Conservation (phyloP, 2,888 invertebrate genomes). For the Drosophila kanekoi region DNA sequence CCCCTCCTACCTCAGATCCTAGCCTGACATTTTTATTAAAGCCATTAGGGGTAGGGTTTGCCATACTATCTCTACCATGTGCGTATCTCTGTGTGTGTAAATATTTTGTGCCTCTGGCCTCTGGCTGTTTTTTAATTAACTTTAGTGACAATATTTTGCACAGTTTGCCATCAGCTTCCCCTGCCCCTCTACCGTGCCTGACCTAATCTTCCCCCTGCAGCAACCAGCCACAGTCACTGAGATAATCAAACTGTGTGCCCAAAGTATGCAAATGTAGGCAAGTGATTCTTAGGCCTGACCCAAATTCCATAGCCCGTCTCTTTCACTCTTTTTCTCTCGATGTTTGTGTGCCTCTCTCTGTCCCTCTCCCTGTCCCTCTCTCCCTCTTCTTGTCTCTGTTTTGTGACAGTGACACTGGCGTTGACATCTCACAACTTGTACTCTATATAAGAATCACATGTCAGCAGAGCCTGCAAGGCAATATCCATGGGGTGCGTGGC, state of each 20-base stretch:
- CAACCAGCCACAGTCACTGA: conserved; percentile 20
- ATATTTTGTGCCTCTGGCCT: conserved; percentile 70
- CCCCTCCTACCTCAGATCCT: not conserved
- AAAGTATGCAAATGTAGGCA: conserved; percentile 72
- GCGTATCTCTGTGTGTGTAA: conserved; percentile 32
- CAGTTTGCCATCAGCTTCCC: conserved; percentile 42
- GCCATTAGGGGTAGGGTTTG: conserved; percentile 26
- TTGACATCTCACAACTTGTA: conserved; percentile 76
- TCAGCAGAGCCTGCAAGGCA: conserved; percentile 45
- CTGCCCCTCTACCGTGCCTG: not conserved
- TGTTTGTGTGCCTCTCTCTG: not conserved
- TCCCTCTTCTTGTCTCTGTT: conserved; percentile 10
- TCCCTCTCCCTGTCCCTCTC: not conserved
- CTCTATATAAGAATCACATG: conserved; percentile 59
- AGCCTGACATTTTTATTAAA: conserved; percentile 74
- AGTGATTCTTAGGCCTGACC: conserved; percentile 60
- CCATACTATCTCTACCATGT: conserved; percentile 19
- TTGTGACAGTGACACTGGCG: conserved; percentile 62
- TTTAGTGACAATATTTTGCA: conserved; percentile 80
- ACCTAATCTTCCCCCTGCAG: conserved; percentile 34
- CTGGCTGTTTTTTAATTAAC: conserved; percentile 80
- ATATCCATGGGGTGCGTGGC: conserved; percentile 57
- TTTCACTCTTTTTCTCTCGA: conserved; percentile 6
- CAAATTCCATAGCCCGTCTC: conserved; percentile 43
- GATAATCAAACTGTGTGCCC: conserved; percentile 71